Evolutionary conservation across 2,113 vertebrate genomes (phyloP), one percentile per base, ranked within the genome.

Genomic region (Scalopus aquaticus): DNA sequence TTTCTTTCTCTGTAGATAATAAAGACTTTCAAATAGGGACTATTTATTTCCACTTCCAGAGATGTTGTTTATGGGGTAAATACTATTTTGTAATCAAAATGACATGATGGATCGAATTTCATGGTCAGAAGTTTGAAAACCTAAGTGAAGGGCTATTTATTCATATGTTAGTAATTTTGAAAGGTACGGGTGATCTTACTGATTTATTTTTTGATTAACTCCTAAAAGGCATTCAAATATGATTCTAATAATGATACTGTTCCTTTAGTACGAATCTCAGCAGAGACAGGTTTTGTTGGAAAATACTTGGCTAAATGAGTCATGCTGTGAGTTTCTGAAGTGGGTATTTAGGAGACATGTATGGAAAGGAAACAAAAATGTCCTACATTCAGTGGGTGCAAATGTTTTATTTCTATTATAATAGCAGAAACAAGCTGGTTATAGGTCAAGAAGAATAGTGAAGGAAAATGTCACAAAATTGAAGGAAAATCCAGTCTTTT

Each of bases 391-490:
- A 82, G 9, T 44, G 49, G 26, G 30, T 35, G 54, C 22, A 5
- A 32, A 58, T 76, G 35, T 13, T 79, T 17, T 12, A 35, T 32
- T 37, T 2, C 60, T 86, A 17, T 26, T 84, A 73, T 10, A 70
- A 7, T 22, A 86, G 28, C 70, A 94, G 72, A 89, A 87, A 30
- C 3, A 93, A 60, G 19, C 32, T 70, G 22, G 15, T 72, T 32
- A 67, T 90, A 64, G 19, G 67, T 69, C 69, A 95, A 62, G 54
- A 91, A 90, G 44, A 87, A 94, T 82, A 94, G 91, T 1, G 16
- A 56, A 87, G 60, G 70, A 85, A 93, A 79, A 44, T 86, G 28
- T 60, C 95, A 62, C 11, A 88, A 93, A 95, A 82, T 32, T 65
- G 37, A 90, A 92, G 44, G 10, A 15, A 95, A 87, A 89, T 65